Conservation (phyloP, 2,888 invertebrate species). For the Mesoligia furuncula region DNA sequence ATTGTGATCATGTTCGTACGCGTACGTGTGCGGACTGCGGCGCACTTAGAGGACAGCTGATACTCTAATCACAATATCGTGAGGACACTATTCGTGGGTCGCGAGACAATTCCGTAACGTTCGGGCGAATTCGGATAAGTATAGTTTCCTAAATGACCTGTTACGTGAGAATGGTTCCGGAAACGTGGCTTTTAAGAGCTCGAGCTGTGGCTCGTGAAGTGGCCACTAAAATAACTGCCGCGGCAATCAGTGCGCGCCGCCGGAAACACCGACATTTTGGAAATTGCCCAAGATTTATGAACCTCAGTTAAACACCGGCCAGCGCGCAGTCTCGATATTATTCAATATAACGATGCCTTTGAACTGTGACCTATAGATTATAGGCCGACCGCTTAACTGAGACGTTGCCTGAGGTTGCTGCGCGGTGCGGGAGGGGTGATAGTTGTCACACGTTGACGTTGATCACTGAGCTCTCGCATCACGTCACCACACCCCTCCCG, state of each 20-base stretch:
- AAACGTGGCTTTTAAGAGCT: conserved; percentile 26
- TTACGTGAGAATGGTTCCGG: conserved; percentile 16
- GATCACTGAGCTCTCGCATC: too few species aligned
- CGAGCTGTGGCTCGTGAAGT: conserved; percentile 19
- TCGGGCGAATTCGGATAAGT: background rate
- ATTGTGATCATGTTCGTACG: conserved; percentile 13
- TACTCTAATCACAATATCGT: background rate
- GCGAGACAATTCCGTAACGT: background rate
- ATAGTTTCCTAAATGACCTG: conserved; percentile 12
- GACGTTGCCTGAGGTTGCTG: too few species aligned
- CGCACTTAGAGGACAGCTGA: background rate
- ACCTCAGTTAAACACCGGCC: conserved; percentile 29
- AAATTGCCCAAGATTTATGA: conserved; percentile 50
- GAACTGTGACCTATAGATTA: conserved; percentile 19
- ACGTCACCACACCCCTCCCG: too few species aligned
- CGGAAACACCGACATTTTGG: conserved; percentile 32
- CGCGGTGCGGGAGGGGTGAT: too few species aligned
- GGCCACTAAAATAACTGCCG: conserved; percentile 27
- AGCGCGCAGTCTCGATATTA: conserved; percentile 15
- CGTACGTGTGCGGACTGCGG: conserved; percentile 24
- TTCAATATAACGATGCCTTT: conserved; percentile 14
- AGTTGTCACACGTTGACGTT: too few species aligned
- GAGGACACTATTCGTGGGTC: background rate
- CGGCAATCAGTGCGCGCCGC: background rate
- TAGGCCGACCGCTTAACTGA: too few species aligned